Conservation (phyloP, 2,888 invertebrate species). For the Cheilosia grossa region DNA sequence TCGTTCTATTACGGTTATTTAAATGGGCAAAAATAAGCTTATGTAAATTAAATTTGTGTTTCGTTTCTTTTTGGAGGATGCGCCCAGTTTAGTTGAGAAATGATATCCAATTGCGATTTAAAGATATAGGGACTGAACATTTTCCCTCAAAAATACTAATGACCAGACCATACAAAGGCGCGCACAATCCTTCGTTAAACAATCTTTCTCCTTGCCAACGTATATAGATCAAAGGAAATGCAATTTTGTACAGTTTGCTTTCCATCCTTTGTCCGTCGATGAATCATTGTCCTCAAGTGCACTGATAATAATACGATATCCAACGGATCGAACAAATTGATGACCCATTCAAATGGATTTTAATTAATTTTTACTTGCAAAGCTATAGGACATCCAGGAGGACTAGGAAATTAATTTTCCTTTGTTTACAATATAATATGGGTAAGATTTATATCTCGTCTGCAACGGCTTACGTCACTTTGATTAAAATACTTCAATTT, state of each 20-base stretch:
- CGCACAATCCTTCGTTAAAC: neutral
- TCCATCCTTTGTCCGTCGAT: slow-evolving; percentile 47
- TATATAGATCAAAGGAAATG: slow-evolving; percentile 62
- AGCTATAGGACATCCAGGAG: slow-evolving; percentile 30
- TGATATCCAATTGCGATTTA: no score
- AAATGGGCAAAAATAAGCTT: slow-evolving; percentile 51
- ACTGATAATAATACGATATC: slow-evolving; percentile 61
- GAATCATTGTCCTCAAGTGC: slow-evolving; percentile 50
- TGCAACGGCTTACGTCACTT: slow-evolving; percentile 36
- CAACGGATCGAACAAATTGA: slow-evolving; percentile 67
- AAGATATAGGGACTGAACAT: no score
- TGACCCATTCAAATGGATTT: slow-evolving; percentile 60
- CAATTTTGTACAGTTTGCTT: slow-evolving; percentile 49
- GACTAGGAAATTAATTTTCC: slow-evolving; percentile 57
- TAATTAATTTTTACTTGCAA: slow-evolving; percentile 70
- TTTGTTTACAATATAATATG: slow-evolving; percentile 50
- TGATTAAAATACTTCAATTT: slow-evolving; percentile 53
- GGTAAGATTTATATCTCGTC: slow-evolving; percentile 35
- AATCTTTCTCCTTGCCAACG: neutral
- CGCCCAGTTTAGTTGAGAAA: neutral
- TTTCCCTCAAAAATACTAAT: no score
- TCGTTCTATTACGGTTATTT: slow-evolving; percentile 54
- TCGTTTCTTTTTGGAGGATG: neutral
- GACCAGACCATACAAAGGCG: no score
- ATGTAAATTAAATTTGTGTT: slow-evolving; percentile 58